phyloP scores from a whole-genome alignment of 2,113 vertebrate genomes.

The Myiagra hebetior region DNA sequence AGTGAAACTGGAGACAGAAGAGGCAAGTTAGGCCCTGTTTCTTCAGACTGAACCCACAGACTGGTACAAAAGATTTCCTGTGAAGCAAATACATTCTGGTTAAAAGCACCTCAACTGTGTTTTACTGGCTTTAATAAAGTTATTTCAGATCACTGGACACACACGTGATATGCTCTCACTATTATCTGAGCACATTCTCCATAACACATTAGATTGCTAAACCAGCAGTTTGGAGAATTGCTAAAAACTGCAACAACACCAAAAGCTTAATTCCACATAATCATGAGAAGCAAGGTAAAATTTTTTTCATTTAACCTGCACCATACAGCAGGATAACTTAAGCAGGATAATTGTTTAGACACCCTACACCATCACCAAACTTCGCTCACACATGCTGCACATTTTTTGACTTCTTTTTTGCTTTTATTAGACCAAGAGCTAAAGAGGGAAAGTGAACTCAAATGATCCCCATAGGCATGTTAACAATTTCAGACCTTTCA shows the following conservation, averaged over 20 bases:
- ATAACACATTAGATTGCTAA: not conserved
- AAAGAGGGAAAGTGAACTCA: not conserved
- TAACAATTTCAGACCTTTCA: not conserved
- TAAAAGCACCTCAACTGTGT: not conserved
- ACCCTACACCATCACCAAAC: not conserved
- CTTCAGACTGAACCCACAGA: not conserved
- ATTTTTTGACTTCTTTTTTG: not conserved
- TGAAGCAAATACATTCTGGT: not conserved
- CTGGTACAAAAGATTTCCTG: not conserved
- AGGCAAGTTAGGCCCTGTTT: not conserved
- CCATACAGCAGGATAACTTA: not conserved
- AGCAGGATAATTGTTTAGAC: not conserved
- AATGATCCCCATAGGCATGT: not conserved
- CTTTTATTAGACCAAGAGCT: not conserved
- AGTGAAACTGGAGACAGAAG: not conserved
- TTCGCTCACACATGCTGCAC: not conserved
- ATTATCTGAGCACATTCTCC: not conserved
- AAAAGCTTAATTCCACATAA: not conserved
- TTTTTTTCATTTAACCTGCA: not conserved
- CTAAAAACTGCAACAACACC: not conserved
- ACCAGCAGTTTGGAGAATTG: not conserved
- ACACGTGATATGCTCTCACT: not conserved
- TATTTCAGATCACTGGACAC: not conserved
- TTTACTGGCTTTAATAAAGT: not conserved
- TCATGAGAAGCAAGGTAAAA: not conserved